Percentiles rank a stretch among this genome's conserved stretches.
Conservation (phyloP, 2,113 vertebrate species). For the Cheilinus undulatus region DNA sequence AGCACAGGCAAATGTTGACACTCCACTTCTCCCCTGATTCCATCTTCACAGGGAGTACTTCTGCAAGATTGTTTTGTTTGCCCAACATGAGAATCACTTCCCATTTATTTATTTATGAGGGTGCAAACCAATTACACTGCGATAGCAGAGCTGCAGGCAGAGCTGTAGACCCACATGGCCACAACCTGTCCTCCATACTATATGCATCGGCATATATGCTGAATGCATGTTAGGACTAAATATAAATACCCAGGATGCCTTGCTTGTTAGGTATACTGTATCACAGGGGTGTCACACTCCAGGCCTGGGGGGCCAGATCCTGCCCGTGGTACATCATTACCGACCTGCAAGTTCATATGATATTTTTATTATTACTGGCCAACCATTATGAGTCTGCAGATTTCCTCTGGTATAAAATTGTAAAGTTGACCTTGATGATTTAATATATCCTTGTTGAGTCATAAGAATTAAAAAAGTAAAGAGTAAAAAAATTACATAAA, state of each 20-base stretch:
- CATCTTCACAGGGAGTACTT: slow-evolving; percentile 74
- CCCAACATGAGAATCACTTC: slow-evolving; percentile 78
- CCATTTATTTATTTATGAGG: slow-evolving; percentile 83
- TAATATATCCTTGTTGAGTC: too few species aligned
- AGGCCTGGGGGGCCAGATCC: too few species aligned
- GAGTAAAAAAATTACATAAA: too few species aligned
- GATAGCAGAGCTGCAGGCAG: slow-evolving; percentile 74
- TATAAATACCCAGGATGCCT: slow-evolving; percentile 30
- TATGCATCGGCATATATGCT: slow-evolving; percentile 25
- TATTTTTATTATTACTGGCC: too few species aligned
- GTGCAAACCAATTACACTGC: slow-evolving; percentile 79
- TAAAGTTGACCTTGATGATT: too few species aligned
- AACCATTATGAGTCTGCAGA: too few species aligned
- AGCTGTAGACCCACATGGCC: slow-evolving; percentile 47
- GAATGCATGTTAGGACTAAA: slow-evolving; percentile 14
- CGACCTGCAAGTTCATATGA: too few species aligned
- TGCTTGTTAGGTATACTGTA: slow-evolving; percentile 11
- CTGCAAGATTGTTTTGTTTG: slow-evolving; percentile 82
- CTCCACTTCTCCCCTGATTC: slow-evolving; percentile 67
- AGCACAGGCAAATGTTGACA: slow-evolving; percentile 80
- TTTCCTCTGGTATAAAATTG: too few species aligned
- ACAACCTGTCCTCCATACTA: slow-evolving; percentile 49
- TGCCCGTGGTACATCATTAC: too few species aligned
- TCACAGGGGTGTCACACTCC: slow-evolving; percentile 8
- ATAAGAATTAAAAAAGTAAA: too few species aligned